phyloP scores from a whole-genome alignment of 2,888 invertebrate species.

The Andrena trimmerana region DNA sequence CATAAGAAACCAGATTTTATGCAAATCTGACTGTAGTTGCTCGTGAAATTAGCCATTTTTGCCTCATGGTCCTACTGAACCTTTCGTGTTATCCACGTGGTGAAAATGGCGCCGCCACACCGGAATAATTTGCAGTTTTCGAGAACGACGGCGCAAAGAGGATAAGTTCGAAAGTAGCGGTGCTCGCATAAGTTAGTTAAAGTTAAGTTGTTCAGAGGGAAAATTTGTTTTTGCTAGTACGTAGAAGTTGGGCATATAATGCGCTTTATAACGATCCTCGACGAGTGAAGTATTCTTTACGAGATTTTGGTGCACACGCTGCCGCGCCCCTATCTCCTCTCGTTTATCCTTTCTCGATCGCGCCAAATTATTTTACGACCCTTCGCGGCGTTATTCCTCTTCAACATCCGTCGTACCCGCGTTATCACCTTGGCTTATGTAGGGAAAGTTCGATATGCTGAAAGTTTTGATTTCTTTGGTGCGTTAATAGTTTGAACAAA shows the following conservation, averaged over 20 bases:
- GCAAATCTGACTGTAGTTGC: neutral
- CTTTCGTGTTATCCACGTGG: conserved; percentile 40
- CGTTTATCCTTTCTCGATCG: conserved; percentile 4
- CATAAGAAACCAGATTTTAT: neutral
- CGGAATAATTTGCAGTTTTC: conserved; percentile 64
- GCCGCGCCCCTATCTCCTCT: neutral
- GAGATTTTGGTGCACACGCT: conserved; percentile 19
- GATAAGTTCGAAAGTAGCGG: conserved; percentile 62
- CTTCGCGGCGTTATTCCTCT: neutral
- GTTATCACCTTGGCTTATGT: too few species aligned
- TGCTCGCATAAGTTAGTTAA: conserved; percentile 70
- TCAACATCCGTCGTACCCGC: too few species aligned
- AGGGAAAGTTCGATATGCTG: too few species aligned
- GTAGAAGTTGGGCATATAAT: conserved; percentile 52
- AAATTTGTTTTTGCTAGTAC: conserved; percentile 64
- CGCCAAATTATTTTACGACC: conserved; percentile 26
- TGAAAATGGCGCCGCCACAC: conserved; percentile 40
- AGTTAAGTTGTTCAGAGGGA: conserved; percentile 58
- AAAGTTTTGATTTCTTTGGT: too few species aligned
- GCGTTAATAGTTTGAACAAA: too few species aligned
- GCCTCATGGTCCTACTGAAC: conserved; percentile 27
- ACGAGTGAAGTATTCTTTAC: conserved; percentile 38
- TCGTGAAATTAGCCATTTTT: conserved; percentile 53
- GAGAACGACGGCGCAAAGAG: conserved; percentile 50
- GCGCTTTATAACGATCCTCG: conserved; percentile 27